Percentiles rank a stretch among this genome's conserved stretches.
Evolutionary conservation across 2,888 invertebrate genomes (phyloP).

Genomic region (Dasysyrphus tricinctus): DNA sequence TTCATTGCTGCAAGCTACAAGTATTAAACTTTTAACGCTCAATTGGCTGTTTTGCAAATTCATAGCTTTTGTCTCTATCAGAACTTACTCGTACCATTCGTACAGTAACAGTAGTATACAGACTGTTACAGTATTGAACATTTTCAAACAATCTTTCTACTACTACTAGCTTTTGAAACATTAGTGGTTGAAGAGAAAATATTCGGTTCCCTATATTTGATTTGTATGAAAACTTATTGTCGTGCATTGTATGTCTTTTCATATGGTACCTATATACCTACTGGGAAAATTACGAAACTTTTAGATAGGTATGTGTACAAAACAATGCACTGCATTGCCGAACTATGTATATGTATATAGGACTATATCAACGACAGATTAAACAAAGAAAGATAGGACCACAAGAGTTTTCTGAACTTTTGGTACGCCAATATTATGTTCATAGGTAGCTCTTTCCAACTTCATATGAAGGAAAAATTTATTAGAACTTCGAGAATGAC

Average conservation of each 20-base stretch:
- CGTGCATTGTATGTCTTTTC: not conserved
- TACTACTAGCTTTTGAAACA: conserved; percentile 5
- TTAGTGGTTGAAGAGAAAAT: conserved; percentile 2
- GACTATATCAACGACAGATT: conserved; percentile 1
- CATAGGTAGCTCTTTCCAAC: not conserved
- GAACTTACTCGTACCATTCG: not conserved
- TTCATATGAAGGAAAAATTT: not conserved
- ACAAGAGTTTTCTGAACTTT: not conserved
- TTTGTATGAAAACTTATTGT: conserved; percentile 22
- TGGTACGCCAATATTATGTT: not conserved
- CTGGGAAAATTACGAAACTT: conserved; percentile 14
- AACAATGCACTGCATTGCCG: not conserved
- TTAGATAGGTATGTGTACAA: conserved; percentile 2
- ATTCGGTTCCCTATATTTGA: not conserved
- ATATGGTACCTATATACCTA: no score
- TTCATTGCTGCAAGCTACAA: conserved; percentile 6
- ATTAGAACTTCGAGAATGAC: not conserved
- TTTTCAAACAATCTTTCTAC: conserved; percentile 15
- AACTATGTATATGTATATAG: not conserved
- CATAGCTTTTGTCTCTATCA: conserved; percentile 9
- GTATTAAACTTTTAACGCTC: conserved; percentile 17
- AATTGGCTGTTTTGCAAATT: conserved; percentile 23
- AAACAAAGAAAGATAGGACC: not conserved
- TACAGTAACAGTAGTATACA: no score
- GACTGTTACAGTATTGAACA: conserved; percentile 13